phyloP scores from a whole-genome alignment of 2,888 invertebrate genomes.

The Thumatha senex region DNA sequence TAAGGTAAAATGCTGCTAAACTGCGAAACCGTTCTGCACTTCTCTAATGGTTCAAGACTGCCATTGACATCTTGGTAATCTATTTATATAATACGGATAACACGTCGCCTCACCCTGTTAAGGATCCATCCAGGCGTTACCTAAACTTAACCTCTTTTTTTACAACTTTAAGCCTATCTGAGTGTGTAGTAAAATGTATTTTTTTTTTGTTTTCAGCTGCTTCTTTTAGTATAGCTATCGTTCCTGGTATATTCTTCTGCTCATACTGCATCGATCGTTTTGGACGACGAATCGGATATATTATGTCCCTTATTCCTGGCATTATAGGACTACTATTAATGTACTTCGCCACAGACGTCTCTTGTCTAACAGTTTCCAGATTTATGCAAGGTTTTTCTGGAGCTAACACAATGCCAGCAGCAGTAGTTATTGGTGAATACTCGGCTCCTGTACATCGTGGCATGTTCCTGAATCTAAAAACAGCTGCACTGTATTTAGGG shows the following conservation, averaged over 20 bases:
- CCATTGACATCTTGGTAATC: too few relatives aligned
- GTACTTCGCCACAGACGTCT: too few relatives aligned
- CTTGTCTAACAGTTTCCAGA: too few relatives aligned
- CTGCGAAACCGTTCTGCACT: too few relatives aligned
- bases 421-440: constrained; percentile 57
- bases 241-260: constrained; percentile 35
- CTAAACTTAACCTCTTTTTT: too few relatives aligned
- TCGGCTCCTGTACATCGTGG: constrained; percentile 51
- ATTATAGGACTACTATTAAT: constrained; percentile 61
- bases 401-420: constrained; percentile 65
- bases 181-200: too few relatives aligned
- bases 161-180: too few relatives aligned
- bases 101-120: too few relatives aligned
- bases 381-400: constrained; percentile 41
- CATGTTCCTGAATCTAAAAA: constrained; percentile 51
- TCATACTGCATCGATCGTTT: constrained; percentile 38
- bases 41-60: too few relatives aligned
- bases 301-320: constrained; percentile 63
- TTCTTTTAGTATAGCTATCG: constrained; percentile 34
- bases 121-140: too few relatives aligned
- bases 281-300: constrained; percentile 70
- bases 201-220: constrained; percentile 35
- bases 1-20: too few relatives aligned
- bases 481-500: constrained; percentile 43
- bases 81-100: too few relatives aligned